A percentile compares a stretch with the other conserved stretches of the same genome.
These are phyloP conservation scores for Pagrus major DNA, from an alignment of 2,113 vertebrate genomes.

Conservation along the genomic window DNA sequence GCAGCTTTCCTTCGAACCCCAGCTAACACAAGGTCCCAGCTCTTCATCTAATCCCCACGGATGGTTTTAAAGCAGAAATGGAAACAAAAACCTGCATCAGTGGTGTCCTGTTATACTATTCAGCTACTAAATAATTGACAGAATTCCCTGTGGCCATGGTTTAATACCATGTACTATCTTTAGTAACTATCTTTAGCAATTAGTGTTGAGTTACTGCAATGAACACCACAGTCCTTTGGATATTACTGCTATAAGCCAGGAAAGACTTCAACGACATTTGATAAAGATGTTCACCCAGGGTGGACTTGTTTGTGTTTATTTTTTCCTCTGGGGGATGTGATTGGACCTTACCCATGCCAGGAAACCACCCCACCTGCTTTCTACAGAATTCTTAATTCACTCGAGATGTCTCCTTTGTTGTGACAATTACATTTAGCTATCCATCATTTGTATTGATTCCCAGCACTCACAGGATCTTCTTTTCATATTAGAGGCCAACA, in stretches of 20 bases:
- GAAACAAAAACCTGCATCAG: neutral
- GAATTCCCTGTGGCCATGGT: neutral
- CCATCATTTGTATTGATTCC: slow-evolving; percentile 3
- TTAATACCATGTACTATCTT: neutral
- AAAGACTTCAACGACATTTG: too few relatives aligned
- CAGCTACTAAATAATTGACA: neutral
- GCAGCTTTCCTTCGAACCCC: neutral
- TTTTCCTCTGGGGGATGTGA: neutral
- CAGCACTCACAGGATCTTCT: slow-evolving; percentile 32
- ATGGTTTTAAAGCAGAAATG: neutral
- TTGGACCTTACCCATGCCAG: neutral
- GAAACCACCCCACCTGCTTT: slow-evolving; percentile 4
- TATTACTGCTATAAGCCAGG: neutral
- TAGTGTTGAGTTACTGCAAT: neutral
- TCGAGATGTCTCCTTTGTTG: slow-evolving; percentile 23
- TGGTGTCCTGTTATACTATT: neutral
- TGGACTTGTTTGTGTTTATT: neutral
- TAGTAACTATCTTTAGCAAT: neutral
- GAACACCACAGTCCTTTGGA: neutral
- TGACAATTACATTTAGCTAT: slow-evolving; percentile 1
- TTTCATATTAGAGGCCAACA: slow-evolving; percentile 13
- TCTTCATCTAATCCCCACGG: neutral
- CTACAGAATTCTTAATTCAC: neutral
- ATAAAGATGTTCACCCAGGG: neutral
- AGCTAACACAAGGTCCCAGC: neutral